These are phyloP conservation scores for Aegypius monachus DNA, from an alignment of 2,113 vertebrate species.

Conservation along the genomic window DNA sequence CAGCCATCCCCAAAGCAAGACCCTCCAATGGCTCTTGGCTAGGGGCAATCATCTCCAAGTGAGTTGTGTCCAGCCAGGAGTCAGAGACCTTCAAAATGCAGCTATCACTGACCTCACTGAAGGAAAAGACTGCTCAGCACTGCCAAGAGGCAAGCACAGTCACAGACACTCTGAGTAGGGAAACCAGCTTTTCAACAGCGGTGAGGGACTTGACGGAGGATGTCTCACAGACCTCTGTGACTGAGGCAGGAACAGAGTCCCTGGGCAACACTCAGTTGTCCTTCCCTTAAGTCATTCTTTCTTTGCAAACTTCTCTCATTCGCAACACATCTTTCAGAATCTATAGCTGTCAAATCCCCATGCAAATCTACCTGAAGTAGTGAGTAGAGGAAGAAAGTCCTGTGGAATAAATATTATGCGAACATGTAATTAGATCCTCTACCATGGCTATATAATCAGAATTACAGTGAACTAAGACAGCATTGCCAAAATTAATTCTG, in stretches of 20 bases:
- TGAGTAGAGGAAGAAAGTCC: not conserved
- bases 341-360: not conserved
- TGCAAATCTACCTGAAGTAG: not conserved
- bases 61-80: not conserved
- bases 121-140: not conserved
- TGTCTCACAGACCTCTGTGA: not conserved
- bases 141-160: not conserved
- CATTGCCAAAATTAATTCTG: not conserved
- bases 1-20: not conserved
- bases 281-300: not conserved
- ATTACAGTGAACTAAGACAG: not conserved
- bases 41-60: not conserved
- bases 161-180: not conserved
- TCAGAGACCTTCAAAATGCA: not conserved
- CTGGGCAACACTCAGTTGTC: not conserved
- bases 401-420: not conserved
- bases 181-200: not conserved
- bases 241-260: not conserved
- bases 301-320: not conserved
- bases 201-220: fast-evolving
- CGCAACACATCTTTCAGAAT: not conserved
- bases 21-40: not conserved
- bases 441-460: not conserved
- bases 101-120: not conserved
- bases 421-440: not conserved